Percentiles rank a stretch among this genome's conserved stretches.
These are phyloP conservation scores for Siphlonurus alternatus DNA, from an alignment of 2,888 invertebrate genomes.

Conservation along the genomic window DNA sequence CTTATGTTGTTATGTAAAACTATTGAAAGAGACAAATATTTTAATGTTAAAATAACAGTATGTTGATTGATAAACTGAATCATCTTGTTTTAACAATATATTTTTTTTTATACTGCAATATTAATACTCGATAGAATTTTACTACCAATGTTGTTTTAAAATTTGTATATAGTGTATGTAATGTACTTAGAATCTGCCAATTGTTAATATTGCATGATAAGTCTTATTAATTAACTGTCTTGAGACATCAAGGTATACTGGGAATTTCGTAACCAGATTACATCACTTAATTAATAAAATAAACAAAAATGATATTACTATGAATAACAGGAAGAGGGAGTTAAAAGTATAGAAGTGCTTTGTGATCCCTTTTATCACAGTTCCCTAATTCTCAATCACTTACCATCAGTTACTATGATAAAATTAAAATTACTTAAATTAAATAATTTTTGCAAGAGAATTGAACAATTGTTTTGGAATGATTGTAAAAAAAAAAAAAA, in stretches of 20 bases:
- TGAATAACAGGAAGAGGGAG: neutral
- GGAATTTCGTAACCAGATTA: neutral
- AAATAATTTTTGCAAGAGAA: no score
- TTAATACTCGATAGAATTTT: neutral
- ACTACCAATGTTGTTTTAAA: neutral
- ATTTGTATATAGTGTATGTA: slow-evolving; percentile 3
- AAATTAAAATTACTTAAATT: no score
- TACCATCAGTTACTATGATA: no score
- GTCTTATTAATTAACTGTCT: neutral
- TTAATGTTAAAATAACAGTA: no score
- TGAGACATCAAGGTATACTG: neutral
- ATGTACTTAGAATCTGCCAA: neutral
- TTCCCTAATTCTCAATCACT: neutral
- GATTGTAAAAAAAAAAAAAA: no score
- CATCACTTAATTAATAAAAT: neutral
- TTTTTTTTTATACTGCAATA: no score
- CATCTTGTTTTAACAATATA: no score
- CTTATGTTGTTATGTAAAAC: no score
- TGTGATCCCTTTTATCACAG: neutral
- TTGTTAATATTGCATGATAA: neutral
- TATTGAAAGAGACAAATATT: no score
- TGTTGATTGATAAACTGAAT: no score
- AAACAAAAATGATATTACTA: neutral
- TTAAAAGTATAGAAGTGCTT: neutral
- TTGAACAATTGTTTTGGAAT: no score